A percentile compares a stretch with the other conserved stretches of the same genome.
Evolutionary conservation across 2,888 invertebrate species (phyloP).

Genomic region (Cosmopolites sordidus): DNA sequence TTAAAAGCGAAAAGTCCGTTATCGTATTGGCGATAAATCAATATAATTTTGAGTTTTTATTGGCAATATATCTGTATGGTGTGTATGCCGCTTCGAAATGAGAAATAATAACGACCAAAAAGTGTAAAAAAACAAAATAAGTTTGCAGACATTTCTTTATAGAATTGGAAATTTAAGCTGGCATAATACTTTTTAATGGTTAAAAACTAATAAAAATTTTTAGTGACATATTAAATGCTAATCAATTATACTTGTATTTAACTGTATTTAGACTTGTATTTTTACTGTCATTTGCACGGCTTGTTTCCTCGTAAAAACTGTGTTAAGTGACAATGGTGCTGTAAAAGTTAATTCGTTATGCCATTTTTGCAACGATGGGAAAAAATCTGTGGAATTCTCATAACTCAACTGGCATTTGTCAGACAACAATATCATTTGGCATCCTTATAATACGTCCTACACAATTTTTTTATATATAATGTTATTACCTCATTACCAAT

Average conservation of each 20-base stretch:
- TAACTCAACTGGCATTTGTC: slow-evolving; percentile 8
- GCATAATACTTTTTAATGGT: slow-evolving; percentile 13
- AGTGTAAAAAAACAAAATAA: not conserved
- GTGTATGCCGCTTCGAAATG: slow-evolving; percentile 7
- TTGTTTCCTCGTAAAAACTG: slow-evolving; percentile 15
- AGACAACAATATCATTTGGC: no score
- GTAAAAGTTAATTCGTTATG: slow-evolving; percentile 15
- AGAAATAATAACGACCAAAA: slow-evolving; percentile 11
- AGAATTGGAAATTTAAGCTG: slow-evolving; percentile 9
- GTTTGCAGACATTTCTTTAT: slow-evolving; percentile 9
- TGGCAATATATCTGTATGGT: slow-evolving; percentile 14
- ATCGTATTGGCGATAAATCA: slow-evolving; percentile 17
- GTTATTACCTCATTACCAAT: no score
- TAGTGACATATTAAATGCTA: slow-evolving; percentile 17
- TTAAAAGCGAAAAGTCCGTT: slow-evolving; percentile 8
- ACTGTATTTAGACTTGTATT: slow-evolving; percentile 14
- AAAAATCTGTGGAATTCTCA: slow-evolving; percentile 6
- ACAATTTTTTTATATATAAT: no score
- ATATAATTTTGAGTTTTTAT: slow-evolving; percentile 21
- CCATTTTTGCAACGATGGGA: slow-evolving; percentile 8
- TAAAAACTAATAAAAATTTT: slow-evolving; percentile 13
- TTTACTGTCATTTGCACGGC: slow-evolving; percentile 13
- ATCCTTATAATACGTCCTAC: no score
- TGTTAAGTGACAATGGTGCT: slow-evolving; percentile 14
- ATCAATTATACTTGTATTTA: slow-evolving; percentile 16